phyloP scores from a whole-genome alignment of 1,140 invertebrate genomes.

The Dolichoris vasculosae region DNA sequence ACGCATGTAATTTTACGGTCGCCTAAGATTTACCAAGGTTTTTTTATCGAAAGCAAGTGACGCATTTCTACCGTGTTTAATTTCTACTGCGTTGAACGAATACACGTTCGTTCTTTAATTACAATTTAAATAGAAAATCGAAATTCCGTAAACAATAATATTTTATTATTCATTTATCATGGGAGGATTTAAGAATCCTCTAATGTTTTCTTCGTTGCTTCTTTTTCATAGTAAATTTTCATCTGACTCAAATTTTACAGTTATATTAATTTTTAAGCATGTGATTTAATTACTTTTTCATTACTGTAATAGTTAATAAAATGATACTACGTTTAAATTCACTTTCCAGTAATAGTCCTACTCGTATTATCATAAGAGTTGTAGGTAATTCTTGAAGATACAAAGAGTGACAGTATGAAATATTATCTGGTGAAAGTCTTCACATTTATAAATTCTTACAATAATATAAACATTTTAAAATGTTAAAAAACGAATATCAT shows the following conservation, averaged over 20 bases:
- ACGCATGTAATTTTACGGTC: no score
- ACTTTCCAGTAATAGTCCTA: neutral
- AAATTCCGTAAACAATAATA: no score
- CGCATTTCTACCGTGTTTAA: no score
- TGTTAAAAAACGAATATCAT: no score
- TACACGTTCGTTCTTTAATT: no score
- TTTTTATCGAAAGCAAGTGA: no score
- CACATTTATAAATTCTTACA: neutral
- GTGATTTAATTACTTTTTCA: constrained; percentile 6
- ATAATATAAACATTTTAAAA: no score
- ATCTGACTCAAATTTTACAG: neutral
- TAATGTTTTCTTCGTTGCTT: neutral
- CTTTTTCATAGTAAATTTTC: neutral
- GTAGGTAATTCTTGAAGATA: constrained; percentile 11
- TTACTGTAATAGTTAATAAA: neutral
- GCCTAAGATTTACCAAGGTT: no score
- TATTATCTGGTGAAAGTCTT: neutral
- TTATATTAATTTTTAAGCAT: constrained; percentile 17
- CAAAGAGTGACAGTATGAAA: neutral
- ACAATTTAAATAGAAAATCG: no score
- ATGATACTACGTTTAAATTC: constrained; percentile 30
- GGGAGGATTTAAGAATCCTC: neutral
- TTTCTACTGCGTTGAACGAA: no score
- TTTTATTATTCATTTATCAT: neutral
- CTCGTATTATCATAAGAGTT: neutral